phyloP scores from a whole-genome alignment of 2,888 invertebrate species.

The Pristionchus mayeri region DNA sequence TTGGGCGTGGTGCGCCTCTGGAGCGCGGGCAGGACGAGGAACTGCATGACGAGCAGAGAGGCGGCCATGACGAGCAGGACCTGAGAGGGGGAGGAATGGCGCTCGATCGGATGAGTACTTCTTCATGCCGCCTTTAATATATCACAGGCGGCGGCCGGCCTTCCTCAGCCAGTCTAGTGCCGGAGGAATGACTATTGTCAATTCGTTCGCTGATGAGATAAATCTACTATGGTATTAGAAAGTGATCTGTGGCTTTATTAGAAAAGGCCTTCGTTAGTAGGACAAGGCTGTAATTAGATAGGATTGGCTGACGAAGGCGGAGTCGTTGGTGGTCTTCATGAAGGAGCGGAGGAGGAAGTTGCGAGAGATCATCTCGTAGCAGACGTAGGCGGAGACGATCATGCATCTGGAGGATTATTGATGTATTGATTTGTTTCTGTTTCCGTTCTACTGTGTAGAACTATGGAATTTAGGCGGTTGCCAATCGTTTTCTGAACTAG shows the following conservation, averaged over 20 bases:
- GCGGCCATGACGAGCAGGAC: slow-evolving; percentile 73
- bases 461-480: neutral
- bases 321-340: slow-evolving; percentile 74
- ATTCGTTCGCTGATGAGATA: too few relatives aligned
- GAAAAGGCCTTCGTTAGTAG: too few relatives aligned
- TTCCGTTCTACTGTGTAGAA: too few relatives aligned
- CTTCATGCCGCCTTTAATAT: too few relatives aligned
- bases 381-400: slow-evolving; percentile 74
- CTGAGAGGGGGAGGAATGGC: neutral
- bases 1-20: slow-evolving; percentile 67
- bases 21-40: slow-evolving; percentile 72
- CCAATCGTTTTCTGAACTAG: neutral
- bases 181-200: too few relatives aligned
- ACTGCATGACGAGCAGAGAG: slow-evolving; percentile 71
- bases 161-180: too few relatives aligned
- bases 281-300: too few relatives aligned
- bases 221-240: too few relatives aligned
- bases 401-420: slow-evolving; percentile 58
- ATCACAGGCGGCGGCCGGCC: too few relatives aligned
- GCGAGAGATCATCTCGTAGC: slow-evolving; percentile 75
- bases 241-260: too few relatives aligned
- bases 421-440: neutral
- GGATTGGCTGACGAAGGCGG: slow-evolving; percentile 61
- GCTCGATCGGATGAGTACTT: too few relatives aligned
- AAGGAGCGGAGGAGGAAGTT: slow-evolving; percentile 75